Evolutionary conservation across 2,797 vertebrate genomes (phyloP).

Genomic region (Ptychadena robeensis): DNA sequence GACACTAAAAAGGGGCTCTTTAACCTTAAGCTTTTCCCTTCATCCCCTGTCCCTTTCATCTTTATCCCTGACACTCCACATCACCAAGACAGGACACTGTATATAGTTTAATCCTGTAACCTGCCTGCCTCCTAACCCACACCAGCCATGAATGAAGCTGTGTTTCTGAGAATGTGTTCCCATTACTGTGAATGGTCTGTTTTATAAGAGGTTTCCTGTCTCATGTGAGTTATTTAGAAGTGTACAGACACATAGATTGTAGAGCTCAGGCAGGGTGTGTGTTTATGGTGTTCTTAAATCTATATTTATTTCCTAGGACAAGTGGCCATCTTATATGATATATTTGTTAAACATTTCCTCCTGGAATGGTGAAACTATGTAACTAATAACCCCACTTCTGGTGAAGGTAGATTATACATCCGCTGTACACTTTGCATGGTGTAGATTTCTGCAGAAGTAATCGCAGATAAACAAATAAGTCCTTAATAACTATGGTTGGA

Average conservation of each 20-base stretch:
- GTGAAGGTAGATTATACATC: too few species aligned
- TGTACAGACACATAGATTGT: not conserved
- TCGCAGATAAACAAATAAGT: too few species aligned
- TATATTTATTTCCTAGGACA: too few species aligned
- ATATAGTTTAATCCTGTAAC: slow-evolving; percentile 33
- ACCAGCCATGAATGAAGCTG: slow-evolving; percentile 20
- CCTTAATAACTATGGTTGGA: too few species aligned
- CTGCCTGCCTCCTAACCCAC: not conserved
- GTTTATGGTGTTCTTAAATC: not conserved
- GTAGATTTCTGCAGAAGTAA: too few species aligned
- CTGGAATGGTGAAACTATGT: not conserved
- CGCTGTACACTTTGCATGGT: too few species aligned
- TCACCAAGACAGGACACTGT: slow-evolving; percentile 24
- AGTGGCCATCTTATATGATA: not conserved
- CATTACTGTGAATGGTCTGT: slow-evolving; percentile 1
- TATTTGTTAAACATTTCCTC: not conserved
- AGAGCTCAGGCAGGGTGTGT: not conserved
- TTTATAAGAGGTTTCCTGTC: slow-evolving; percentile 18
- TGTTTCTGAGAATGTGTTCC: slow-evolving; percentile 9
- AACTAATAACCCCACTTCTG: too few species aligned
- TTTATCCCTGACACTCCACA: slow-evolving; percentile 40
- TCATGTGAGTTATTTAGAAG: not conserved
- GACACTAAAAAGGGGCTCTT: slow-evolving; percentile 11
- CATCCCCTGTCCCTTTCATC: slow-evolving; percentile 46
- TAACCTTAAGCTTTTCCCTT: too few species aligned